Percentiles rank a stretch among this genome's conserved stretches.
phyloP scores from a whole-genome alignment of 2,797 vertebrate species.

The Pantherophis alleghaniensis region DNA sequence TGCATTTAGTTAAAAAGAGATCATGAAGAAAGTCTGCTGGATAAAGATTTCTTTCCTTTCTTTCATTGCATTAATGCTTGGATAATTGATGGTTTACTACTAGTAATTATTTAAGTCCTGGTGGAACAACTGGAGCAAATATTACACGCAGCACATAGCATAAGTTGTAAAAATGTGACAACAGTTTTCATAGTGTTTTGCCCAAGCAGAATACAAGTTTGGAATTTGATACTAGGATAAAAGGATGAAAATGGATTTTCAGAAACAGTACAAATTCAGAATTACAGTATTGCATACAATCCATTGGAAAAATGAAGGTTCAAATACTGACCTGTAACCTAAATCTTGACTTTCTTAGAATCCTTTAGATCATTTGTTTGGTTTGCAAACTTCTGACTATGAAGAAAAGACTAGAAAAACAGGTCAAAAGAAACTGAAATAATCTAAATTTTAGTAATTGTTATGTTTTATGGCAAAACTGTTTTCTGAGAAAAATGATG shows the following conservation, averaged over 20 bases:
- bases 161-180: background rate
- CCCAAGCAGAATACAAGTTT: background rate
- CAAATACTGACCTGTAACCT: background rate
- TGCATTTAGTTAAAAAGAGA: background rate
- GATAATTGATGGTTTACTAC: background rate
- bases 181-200: background rate
- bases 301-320: background rate
- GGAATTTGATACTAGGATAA: background rate
- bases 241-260: background rate
- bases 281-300: background rate
- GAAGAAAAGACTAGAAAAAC: background rate
- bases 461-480: background rate
- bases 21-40: background rate
- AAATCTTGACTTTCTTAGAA: background rate
- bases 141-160: background rate
- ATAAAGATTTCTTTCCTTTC: background rate
- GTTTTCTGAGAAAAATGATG: background rate
- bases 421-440: background rate
- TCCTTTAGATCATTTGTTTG: background rate
- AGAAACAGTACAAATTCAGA: background rate
- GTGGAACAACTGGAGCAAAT: background rate
- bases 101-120: background rate
- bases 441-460: background rate
- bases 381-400: background rate
- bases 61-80: background rate